phyloP scores from a whole-genome alignment of 2,888 invertebrate species.

The Heteromurus nitidus region DNA sequence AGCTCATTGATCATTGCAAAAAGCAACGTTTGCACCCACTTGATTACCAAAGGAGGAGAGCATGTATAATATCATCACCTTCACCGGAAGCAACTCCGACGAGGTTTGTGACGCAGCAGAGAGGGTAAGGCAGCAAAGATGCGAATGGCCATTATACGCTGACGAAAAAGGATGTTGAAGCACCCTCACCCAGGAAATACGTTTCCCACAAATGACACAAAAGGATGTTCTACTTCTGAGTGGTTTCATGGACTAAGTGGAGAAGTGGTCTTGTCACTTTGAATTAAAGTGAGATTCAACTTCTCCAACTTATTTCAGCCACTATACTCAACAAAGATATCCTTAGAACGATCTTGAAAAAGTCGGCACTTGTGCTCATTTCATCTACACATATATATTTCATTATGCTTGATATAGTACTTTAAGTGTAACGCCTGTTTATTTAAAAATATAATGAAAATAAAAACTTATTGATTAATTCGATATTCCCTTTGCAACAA shows the following conservation, averaged over 20 bases:
- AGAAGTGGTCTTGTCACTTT: slow-evolving; percentile 82
- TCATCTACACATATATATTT: too few species aligned
- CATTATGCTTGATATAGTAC: too few species aligned
- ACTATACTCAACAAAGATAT: slow-evolving; percentile 63
- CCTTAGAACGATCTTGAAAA: neutral
- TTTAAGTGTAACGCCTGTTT: too few species aligned
- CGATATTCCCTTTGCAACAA: too few species aligned
- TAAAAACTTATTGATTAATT: too few species aligned
- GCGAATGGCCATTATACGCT: neutral
- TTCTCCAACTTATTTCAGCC: slow-evolving; percentile 83
- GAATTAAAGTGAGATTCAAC: slow-evolving; percentile 83
- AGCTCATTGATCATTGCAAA: slow-evolving; percentile 78
- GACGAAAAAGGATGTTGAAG: slow-evolving; percentile 38
- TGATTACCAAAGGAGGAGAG: too few species aligned
- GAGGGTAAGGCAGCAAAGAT: neutral
- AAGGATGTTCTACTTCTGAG: slow-evolving; percentile 67
- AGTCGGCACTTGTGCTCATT: too few species aligned
- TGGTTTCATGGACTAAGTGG: slow-evolving; percentile 79
- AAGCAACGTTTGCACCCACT: too few species aligned
- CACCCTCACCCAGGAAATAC: slow-evolving; percentile 18
- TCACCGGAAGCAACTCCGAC: too few species aligned
- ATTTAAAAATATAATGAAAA: too few species aligned
- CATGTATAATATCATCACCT: too few species aligned
- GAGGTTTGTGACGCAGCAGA: neutral
- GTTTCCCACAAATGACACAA: slow-evolving; percentile 9